Percentiles rank a stretch among this genome's conserved stretches.
Conservation (phyloP, 2,888 invertebrate species). For the Leptura quadrifasciata region DNA sequence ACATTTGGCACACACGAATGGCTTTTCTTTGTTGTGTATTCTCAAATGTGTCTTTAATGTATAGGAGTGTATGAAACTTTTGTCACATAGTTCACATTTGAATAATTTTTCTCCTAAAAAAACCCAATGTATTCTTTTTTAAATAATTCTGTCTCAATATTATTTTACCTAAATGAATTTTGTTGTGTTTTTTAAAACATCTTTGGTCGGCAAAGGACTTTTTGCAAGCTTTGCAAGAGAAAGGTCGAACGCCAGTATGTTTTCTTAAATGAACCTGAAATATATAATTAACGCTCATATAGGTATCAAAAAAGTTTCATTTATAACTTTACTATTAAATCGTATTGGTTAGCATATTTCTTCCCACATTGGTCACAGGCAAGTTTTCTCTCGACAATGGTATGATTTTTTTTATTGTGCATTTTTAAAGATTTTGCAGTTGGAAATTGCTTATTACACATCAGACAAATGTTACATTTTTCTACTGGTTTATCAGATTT, state of each 20-base stretch:
- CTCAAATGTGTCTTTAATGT: conserved; percentile 63
- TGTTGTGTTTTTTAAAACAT: conserved; percentile 62
- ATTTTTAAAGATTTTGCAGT: conserved; percentile 44
- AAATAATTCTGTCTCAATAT: conserved; percentile 5
- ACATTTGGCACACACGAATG: conserved; percentile 63
- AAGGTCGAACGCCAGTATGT: conserved; percentile 62
- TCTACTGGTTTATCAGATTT: neutral
- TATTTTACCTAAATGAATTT: conserved; percentile 62
- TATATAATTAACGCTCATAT: neutral
- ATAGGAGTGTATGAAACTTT: conserved; percentile 63
- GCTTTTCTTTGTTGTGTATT: conserved; percentile 63
- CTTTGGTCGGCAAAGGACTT: conserved; percentile 64
- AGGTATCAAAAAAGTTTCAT: conserved; percentile 4
- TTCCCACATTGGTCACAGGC: conserved; percentile 60
- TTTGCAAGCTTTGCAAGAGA: conserved; percentile 59
- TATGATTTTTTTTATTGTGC: conserved; percentile 58
- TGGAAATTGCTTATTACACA: conserved; percentile 47
- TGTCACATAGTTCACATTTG: conserved; percentile 62
- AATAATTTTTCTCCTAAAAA: conserved; percentile 61
- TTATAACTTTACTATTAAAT: conserved; percentile 56
- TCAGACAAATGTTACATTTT: conserved; percentile 19
- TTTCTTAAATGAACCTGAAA: conserved; percentile 62
- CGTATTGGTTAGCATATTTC: conserved; percentile 62
- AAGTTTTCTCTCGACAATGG: conserved; percentile 56
- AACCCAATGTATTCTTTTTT: neutral